Conservation (phyloP, 2,113 vertebrate species). For the Chloropsis cyanopogon region DNA sequence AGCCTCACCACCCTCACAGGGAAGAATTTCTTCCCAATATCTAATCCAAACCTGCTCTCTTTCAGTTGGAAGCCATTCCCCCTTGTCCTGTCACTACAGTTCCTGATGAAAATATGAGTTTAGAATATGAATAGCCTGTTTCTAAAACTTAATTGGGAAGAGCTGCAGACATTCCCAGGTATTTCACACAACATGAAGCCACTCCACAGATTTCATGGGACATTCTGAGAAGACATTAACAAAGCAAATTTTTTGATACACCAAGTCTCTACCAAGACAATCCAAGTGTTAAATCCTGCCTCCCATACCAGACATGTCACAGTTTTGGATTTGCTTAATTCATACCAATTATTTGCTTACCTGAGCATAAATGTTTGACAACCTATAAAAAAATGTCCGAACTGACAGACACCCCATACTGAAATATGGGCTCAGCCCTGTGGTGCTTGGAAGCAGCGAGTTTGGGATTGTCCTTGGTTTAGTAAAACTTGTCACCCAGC, state of each 20-base stretch:
- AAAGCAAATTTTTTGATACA: not conserved
- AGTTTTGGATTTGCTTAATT: not conserved
- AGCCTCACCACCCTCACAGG: not conserved
- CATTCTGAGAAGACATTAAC: not conserved
- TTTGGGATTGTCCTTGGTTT: conserved; percentile 88
- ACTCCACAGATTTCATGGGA: not conserved
- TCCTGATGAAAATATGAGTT: not conserved
- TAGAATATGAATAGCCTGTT: not conserved
- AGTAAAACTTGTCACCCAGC: conserved; percentile 91
- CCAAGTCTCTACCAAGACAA: not conserved
- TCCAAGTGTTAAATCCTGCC: not conserved
- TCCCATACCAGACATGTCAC: not conserved
- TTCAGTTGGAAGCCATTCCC: not conserved
- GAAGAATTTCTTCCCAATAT: not conserved
- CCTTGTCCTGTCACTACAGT: not conserved
- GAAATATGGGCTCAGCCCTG: conserved; percentile 90
- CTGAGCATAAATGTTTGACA: conserved; percentile 90
- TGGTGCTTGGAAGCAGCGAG: conserved; percentile 89
- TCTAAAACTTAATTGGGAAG: not conserved
- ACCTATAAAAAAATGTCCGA: conserved; percentile 88
- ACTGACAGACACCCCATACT: conserved; percentile 91
- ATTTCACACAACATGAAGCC: not conserved
- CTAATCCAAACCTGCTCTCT: not conserved
- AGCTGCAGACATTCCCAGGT: not conserved
- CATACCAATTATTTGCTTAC: conserved; percentile 74